Evolutionary conservation across 2,797 vertebrate genomes (phyloP).

Genomic region (Potorous gilbertii): DNA sequence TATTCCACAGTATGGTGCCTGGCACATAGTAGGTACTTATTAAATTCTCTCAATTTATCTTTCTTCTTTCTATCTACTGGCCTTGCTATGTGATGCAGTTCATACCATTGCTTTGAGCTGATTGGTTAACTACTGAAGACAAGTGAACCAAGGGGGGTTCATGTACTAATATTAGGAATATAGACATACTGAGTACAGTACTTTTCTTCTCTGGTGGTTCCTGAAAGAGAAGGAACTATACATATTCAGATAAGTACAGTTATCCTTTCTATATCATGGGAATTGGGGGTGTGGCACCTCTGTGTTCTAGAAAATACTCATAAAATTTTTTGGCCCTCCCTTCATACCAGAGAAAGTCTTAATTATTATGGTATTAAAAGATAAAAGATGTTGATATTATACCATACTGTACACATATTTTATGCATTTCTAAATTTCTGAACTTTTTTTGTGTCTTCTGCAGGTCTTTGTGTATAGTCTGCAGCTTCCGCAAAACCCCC

Average conservation of each 20-base stretch:
- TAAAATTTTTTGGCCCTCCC: background rate
- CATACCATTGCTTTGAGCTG: background rate
- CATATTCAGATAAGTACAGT: background rate
- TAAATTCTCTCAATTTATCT: background rate
- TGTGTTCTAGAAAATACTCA: background rate
- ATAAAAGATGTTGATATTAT: background rate
- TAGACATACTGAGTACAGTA: no score
- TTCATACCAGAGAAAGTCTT: background rate
- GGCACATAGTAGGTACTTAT: background rate
- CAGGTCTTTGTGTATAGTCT: background rate
- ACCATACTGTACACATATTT: background rate
- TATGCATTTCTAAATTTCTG: background rate
- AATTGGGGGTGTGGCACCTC: background rate
- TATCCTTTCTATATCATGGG: background rate
- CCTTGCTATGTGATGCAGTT: background rate
- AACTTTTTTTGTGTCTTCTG: background rate
- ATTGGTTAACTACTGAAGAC: background rate
- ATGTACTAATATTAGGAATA: background rate
- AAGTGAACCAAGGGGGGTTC: background rate
- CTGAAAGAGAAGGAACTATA: background rate
- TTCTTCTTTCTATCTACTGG: background rate
- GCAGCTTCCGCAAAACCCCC: background rate
- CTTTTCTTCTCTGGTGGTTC: background rate
- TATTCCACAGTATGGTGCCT: background rate
- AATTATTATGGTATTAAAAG: background rate